Base-by-base conservation (phyloP, 2,888 invertebrate genomes). In the Agapostemon virescens region DNA sequence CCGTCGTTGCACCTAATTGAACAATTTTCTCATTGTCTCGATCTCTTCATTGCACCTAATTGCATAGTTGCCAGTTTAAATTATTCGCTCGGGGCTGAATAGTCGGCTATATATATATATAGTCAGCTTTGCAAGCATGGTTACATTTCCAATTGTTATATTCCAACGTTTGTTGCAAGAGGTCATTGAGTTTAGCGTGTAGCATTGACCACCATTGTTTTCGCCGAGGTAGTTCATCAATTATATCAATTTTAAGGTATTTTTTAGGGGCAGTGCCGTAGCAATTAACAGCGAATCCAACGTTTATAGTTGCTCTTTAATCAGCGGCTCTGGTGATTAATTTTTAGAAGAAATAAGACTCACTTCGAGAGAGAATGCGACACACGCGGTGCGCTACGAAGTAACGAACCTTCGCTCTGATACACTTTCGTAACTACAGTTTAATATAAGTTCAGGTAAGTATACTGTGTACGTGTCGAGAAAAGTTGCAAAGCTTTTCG, bases 401-500 rank as follows among this genome's bases (percentile, higher is more conserved):
- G 20, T 45, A 45, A 45, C 45, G 45, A 4, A 20, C 20, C 45
- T 20, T 20, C 40, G 40, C 45, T 26, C 30, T 26, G 26, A 55
- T 55, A 17, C 17, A 30, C 17, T 55, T 17, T 55, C 26, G 2
- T 26, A 55, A 55, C 26, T 55, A 26, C 26, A 11, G 63, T 63
- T 63, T 36, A 63, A 63, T n/a, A n/a, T 9, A n/a, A 63, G 36
- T 4, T n/a, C 49, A 49, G 49, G 49, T 49, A 49, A 49, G 49
- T 5, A 36, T 36, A 1, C 63, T 1, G n/a, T 15, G 13, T 63
- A 63, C n/a, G 36, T 30, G 68, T 70, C 20, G 17, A 70, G 40
- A 40, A 55, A 49, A 38, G 49, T 26, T 6, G 13, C 13, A 30
- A 69, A 52, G 69, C 42, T 69, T 73, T 80, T 74, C 67, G 42